Evolutionary conservation across 2,113 vertebrate species (phyloP), one percentile per base, ranked within the genome.

Genomic region (Triplophysa tibetana): DNA sequence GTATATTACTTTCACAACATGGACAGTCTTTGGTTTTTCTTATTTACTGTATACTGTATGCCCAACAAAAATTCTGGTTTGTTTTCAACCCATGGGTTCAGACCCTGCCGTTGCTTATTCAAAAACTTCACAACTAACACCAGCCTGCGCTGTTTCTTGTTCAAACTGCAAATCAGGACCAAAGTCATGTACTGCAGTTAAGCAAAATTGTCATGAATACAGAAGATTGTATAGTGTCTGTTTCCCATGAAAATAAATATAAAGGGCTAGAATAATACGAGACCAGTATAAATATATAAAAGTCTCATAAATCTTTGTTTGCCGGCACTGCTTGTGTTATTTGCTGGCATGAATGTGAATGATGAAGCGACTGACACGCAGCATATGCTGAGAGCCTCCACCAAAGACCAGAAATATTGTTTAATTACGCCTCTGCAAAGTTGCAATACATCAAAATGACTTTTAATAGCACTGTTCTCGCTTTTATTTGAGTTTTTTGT

Each of bases 281-380:
- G 52, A 69, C 38, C 56, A 67, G 23, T 65, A 61, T 78, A 75
- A 79, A 83, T 64, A 77, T 66, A 80, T 81, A 85, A 82, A 65
- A 19, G 38, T 77, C 77, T 84, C 86, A 90, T 88, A 88, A 88
- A 91, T 91, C 84, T 86, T 77, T 70, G 91, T 92, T 90, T 89
- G 68, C 79, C 61, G 26, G 74, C 75, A 70, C 56, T 48, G 78
- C 9, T 9, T 75, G 87, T 70, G 65, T 89, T 88, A 81, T 85
- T 87, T 86, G 81, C 56, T 43, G 78, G 76, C 70, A 17, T 77
- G 86, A 83, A 87, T 86, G 84, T 86, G 87, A 89, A 75, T 90
- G 87, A 90, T 89, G 84, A 89, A 90, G 86, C 56, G 13, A 13
- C 70, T 80, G 86, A 86, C 84, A 86, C 85, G 80, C 86, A 86